Percentiles rank a stretch among this genome's conserved stretches.
Conservation (phyloP, 2,797 vertebrate species). For the Sphaeramia orbicularis region DNA sequence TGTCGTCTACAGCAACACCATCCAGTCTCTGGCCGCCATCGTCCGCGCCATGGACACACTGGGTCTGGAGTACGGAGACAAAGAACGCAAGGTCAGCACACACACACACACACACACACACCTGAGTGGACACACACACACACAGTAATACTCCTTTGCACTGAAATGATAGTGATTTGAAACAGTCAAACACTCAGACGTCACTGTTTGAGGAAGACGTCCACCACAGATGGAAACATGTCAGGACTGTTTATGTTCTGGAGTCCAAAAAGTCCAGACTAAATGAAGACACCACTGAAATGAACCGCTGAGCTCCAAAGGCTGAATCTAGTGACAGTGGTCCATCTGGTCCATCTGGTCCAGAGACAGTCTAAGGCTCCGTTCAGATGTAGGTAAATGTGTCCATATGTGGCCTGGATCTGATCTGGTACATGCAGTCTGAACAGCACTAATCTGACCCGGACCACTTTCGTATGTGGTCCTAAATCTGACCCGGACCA, state of each 20-base stretch:
- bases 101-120: too few species aligned
- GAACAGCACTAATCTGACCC: too few species aligned
- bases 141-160: too few species aligned
- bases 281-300: conserved; percentile 26
- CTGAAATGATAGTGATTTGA: too few species aligned
- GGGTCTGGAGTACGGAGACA: conserved; percentile 97
- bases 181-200: background rate
- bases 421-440: too few species aligned
- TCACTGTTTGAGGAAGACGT: background rate
- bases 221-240: conserved; percentile 13
- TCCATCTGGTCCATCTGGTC: too few species aligned
- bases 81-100: conserved; percentile 98
- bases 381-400: too few species aligned
- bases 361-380: too few species aligned
- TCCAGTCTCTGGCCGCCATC: conserved; percentile 98
- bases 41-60: conserved; percentile 99
- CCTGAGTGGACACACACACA: background rate
- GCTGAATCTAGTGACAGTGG: too few species aligned
- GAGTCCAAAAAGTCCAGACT: conserved; percentile 24
- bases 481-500: too few species aligned
- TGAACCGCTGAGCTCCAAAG: background rate
- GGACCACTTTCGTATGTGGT: too few species aligned
- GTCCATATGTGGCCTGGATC: too few species aligned
- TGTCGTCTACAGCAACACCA: conserved; percentile 99
- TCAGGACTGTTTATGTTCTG: conserved; percentile 18